Percentiles rank a stretch among this genome's conserved stretches.
These are phyloP conservation scores for Epirrhoe alternata DNA, from an alignment of 2,888 invertebrate species.

Conservation along the genomic window DNA sequence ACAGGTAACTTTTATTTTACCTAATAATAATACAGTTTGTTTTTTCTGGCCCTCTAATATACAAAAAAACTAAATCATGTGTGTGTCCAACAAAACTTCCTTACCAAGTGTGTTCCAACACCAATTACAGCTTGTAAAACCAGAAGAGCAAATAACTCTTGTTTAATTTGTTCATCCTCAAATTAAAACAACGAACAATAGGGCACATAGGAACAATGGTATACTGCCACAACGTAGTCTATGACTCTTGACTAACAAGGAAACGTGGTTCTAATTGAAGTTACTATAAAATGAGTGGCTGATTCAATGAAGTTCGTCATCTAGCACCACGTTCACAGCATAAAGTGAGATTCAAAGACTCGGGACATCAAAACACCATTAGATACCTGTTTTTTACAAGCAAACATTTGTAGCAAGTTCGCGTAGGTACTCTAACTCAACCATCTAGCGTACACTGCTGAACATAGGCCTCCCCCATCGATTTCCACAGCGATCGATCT, in stretches of 20 bases:
- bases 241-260: conserved; percentile 50
- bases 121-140: neutral
- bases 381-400: no score
- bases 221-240: conserved; percentile 27
- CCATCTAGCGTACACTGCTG: no score
- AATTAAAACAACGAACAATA: conserved; percentile 30
- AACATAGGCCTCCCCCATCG: no score
- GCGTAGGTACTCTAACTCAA: no score
- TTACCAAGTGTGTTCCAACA: neutral
- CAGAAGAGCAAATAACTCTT: neutral
- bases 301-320: conserved; percentile 20
- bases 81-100: neutral
- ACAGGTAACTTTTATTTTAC: neutral
- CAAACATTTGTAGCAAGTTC: no score
- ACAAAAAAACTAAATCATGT: neutral
- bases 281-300: conserved; percentile 48
- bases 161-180: conserved; percentile 17
- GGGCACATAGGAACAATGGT: conserved; percentile 32
- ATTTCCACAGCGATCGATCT: no score
- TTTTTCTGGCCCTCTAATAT: neutral
- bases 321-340: no score
- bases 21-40: no score
- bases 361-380: no score
- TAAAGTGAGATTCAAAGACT: no score
- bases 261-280: conserved; percentile 52